These are phyloP conservation scores for Tetrapedia diversipes DNA, from an alignment of 2,888 invertebrate genomes.

Conservation along the genomic window DNA sequence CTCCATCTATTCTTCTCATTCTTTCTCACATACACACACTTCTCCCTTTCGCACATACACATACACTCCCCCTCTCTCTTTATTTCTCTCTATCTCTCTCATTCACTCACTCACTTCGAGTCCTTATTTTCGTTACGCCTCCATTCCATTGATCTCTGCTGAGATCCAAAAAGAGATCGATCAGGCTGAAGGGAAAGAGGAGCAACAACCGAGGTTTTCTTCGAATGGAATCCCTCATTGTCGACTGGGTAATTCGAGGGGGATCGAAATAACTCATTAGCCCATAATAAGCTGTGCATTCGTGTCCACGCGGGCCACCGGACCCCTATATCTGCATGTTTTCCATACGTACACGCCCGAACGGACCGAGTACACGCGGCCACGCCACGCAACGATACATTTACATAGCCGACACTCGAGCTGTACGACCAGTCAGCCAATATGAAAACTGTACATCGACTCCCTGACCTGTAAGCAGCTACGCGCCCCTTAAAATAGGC, in stretches of 20 bases:
- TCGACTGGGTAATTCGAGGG: slow-evolving; percentile 80
- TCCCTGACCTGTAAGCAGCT: neutral
- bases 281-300: slow-evolving; percentile 79
- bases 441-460: neutral
- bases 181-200: slow-evolving; percentile 35
- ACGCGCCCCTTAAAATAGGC: neutral
- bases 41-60: too few species aligned
- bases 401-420: slow-evolving; percentile 30
- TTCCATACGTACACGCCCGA: slow-evolving; percentile 16
- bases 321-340: too few species aligned
- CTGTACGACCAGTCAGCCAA: neutral
- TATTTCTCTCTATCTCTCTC: slow-evolving; percentile 23
- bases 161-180: slow-evolving; percentile 62
- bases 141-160: slow-evolving; percentile 60
- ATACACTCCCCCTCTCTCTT: too few species aligned
- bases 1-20: neutral
- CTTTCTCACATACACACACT: too few species aligned
- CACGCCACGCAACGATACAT: slow-evolving; percentile 37
- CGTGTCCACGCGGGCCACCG: slow-evolving; percentile 58
- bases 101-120: too few species aligned
- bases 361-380: slow-evolving; percentile 30
- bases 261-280: slow-evolving; percentile 81
- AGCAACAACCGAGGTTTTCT: slow-evolving; percentile 63
- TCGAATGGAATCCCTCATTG: slow-evolving; percentile 80
- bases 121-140: slow-evolving; percentile 57